Percentiles rank a stretch among this genome's conserved stretches.
Evolutionary conservation across 2,888 invertebrate species (phyloP).

Genomic region (Pheosia tremula): DNA sequence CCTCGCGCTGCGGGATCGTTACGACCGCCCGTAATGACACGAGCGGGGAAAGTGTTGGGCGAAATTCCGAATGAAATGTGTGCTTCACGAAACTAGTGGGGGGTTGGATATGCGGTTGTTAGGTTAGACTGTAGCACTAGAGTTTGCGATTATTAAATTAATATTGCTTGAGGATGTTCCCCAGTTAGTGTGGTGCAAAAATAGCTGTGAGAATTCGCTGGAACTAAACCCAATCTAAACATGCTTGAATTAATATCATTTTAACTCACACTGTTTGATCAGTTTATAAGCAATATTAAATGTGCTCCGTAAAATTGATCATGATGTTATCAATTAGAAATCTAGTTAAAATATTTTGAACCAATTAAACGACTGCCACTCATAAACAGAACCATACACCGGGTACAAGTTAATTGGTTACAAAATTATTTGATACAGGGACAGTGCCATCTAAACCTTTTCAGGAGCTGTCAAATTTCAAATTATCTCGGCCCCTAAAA

Average conservation of each 20-base stretch:
- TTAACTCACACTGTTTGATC: too few species aligned
- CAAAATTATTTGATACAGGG: slow-evolving; percentile 2
- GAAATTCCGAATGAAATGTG: slow-evolving; percentile 45
- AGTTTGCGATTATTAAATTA: slow-evolving; percentile 1
- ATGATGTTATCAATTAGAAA: too few species aligned
- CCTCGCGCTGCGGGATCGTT: slow-evolving; percentile 48
- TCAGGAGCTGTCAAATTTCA: slow-evolving; percentile 57
- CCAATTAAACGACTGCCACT: neutral
- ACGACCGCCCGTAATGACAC: slow-evolving; percentile 47
- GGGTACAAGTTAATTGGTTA: slow-evolving; percentile 2
- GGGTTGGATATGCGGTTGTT: slow-evolving; percentile 23
- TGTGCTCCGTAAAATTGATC: too few species aligned
- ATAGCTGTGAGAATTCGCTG: too few species aligned
- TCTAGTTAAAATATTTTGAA: too few species aligned
- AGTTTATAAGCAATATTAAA: too few species aligned
- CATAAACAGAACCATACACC: neutral
- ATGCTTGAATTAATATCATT: too few species aligned
- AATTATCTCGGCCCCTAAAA: slow-evolving; percentile 64
- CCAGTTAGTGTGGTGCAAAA: too few species aligned
- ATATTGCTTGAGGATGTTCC: neutral
- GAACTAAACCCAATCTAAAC: too few species aligned
- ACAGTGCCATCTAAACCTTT: slow-evolving; percentile 2
- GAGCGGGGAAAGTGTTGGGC: slow-evolving; percentile 46
- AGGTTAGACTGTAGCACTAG: slow-evolving; percentile 3
- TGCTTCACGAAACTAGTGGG: slow-evolving; percentile 27